Conservation (phyloP, 1,140 invertebrate genomes). For the Leptopilina clavipes region DNA sequence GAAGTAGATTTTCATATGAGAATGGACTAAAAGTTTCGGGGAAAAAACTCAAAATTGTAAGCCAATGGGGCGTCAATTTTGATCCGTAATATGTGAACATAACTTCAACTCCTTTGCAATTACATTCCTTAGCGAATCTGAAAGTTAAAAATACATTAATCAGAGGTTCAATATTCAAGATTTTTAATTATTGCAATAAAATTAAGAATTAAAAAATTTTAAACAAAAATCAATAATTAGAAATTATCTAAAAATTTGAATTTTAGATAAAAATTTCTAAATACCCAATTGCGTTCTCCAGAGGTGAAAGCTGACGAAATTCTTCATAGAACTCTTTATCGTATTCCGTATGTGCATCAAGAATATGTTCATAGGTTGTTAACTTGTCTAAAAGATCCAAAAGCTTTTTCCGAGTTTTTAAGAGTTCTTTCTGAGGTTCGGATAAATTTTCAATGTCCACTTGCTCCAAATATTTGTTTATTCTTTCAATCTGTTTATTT, state of each 20-base stretch:
- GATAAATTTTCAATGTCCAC: slow-evolving; percentile 71
- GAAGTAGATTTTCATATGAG: slow-evolving; percentile 81
- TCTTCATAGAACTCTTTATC: slow-evolving; percentile 77
- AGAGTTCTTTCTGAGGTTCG: slow-evolving; percentile 78
- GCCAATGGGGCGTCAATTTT: slow-evolving; percentile 79
- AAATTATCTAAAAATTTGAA: too few relatives aligned
- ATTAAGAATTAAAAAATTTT: too few relatives aligned
- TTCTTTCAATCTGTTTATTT: slow-evolving; percentile 61
- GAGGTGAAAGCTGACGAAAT: slow-evolving; percentile 76
- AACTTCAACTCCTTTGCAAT: slow-evolving; percentile 79
- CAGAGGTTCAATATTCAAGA: slow-evolving; percentile 31
- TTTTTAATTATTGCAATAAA: slow-evolving; percentile 26
- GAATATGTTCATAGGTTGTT: slow-evolving; percentile 79
- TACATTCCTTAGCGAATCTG: slow-evolving; percentile 77
- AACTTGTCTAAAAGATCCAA: slow-evolving; percentile 80
- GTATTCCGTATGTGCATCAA: slow-evolving; percentile 67
- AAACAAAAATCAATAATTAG: too few relatives aligned
- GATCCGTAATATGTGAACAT: slow-evolving; percentile 84
- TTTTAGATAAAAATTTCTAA: too few relatives aligned
- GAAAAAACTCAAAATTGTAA: slow-evolving; percentile 83
- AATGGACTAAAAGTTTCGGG: slow-evolving; percentile 84
- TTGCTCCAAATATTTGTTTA: slow-evolving; percentile 62
- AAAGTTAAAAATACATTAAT: slow-evolving; percentile 55
- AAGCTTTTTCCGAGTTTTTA: slow-evolving; percentile 77
- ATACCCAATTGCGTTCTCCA: slow-evolving; percentile 76